Conservation (phyloP, 2,888 invertebrate genomes). For the Ferrisia virgata region DNA sequence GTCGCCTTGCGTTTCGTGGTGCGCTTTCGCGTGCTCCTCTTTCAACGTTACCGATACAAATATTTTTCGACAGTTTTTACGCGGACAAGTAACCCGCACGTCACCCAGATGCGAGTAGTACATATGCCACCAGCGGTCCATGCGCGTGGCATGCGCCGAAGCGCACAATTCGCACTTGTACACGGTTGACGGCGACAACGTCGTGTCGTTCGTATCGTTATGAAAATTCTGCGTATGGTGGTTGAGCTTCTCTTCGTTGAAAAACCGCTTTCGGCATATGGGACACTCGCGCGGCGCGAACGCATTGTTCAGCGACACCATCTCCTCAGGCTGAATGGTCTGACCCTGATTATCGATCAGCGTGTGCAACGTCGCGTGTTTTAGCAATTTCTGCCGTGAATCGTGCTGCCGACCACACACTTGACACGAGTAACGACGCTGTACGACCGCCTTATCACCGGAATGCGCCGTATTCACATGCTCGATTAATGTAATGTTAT, state of each 20-base stretch:
- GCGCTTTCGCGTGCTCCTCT: constrained; percentile 54
- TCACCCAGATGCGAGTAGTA: constrained; percentile 54
- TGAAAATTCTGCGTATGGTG: constrained; percentile 55
- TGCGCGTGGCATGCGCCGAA: constrained; percentile 55
- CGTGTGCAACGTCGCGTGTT: constrained; percentile 59
- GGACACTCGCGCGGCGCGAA: constrained; percentile 52
- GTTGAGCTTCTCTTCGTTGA: constrained; percentile 56
- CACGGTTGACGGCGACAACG: constrained; percentile 39
- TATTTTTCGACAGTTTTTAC: constrained; percentile 51
- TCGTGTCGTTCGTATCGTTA: constrained; percentile 41
- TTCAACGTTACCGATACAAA: constrained; percentile 55
- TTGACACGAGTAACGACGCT: constrained; percentile 51
- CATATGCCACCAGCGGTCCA: constrained; percentile 57
- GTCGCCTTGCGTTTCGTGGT: constrained; percentile 55
- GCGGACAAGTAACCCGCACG: constrained; percentile 50
- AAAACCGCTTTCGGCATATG: constrained; percentile 56
- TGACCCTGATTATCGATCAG: constrained; percentile 53
- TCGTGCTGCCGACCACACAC: constrained; percentile 60
- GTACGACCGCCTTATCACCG: constrained; percentile 49
- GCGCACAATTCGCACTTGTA: constrained; percentile 56
- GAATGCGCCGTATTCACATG: constrained; percentile 57
- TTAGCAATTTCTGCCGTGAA: constrained; percentile 57
- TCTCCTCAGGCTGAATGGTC: constrained; percentile 51
- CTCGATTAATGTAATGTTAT: constrained; percentile 56
- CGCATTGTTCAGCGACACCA: constrained; percentile 51